Conservation (phyloP, 2,888 invertebrate genomes). For the Cylloceria caligata region DNA sequence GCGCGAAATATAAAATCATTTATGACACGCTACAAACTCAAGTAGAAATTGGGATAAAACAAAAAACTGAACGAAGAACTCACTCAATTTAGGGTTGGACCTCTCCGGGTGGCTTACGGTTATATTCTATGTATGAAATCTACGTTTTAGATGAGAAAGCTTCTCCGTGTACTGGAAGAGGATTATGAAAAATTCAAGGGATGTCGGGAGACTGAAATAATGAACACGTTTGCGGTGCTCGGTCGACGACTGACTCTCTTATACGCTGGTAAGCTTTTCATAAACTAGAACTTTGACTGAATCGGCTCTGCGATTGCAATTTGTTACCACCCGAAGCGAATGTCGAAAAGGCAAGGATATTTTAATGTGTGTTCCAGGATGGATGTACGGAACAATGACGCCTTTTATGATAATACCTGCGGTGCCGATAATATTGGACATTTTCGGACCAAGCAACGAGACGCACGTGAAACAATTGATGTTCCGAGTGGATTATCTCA, state of each 20-base stretch:
- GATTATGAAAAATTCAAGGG: conserved; percentile 65
- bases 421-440: conserved; percentile 62
- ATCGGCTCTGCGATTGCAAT: not conserved
- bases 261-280: conserved; percentile 58
- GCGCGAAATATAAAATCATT: too few species aligned
- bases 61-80: too few species aligned
- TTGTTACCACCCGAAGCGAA: not conserved
- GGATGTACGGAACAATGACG: conserved; percentile 67
- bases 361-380: conserved; percentile 52
- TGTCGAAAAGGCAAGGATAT: not conserved
- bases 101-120: not conserved
- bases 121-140: not conserved
- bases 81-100: too few species aligned
- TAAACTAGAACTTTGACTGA: not conserved
- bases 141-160: conserved; percentile 65
- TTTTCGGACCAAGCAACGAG: conserved; percentile 61
- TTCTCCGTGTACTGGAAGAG: conserved; percentile 60
- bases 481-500: conserved; percentile 71
- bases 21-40: too few species aligned
- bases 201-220: conserved; percentile 63
- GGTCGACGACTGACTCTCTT: conserved; percentile 64
- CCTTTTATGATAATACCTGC: conserved; percentile 69
- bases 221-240: conserved; percentile 61
- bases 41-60: too few species aligned
- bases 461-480: conserved; percentile 65